These are phyloP conservation scores for Hoplodrina blanda DNA, from an alignment of 2,888 invertebrate species.

Conservation along the genomic window DNA sequence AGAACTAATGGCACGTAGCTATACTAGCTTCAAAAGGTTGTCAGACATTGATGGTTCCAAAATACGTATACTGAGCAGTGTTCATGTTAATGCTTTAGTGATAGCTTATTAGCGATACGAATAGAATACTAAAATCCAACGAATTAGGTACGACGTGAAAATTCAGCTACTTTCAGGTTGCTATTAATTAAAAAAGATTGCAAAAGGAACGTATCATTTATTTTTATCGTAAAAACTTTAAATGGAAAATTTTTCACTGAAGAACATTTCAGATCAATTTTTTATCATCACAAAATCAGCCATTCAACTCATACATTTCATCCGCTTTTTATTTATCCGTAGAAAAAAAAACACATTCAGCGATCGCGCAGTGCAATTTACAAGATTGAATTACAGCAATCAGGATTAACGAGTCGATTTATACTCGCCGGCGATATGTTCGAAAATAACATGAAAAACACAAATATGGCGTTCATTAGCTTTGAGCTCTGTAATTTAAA, in stretches of 20 bases:
- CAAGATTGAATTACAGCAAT: slow-evolving; percentile 67
- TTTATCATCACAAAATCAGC: slow-evolving; percentile 36
- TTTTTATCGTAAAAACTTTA: slow-evolving; percentile 22
- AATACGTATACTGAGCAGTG: background rate
- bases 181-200: slow-evolving; percentile 2
- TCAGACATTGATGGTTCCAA: slow-evolving; percentile 37
- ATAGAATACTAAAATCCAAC: slow-evolving; percentile 3
- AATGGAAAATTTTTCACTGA: slow-evolving; percentile 2
- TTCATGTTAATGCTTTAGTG: background rate
- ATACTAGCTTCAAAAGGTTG: slow-evolving; percentile 21
- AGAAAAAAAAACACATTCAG: slow-evolving; percentile 50
- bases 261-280: slow-evolving; percentile 43
- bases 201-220: slow-evolving; percentile 10
- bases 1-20: slow-evolving; percentile 3
- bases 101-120: slow-evolving; percentile 6
- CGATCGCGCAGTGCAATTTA: slow-evolving; percentile 61
- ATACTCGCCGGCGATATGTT: slow-evolving; percentile 48
- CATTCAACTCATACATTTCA: slow-evolving; percentile 43
- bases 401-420: slow-evolving; percentile 66
- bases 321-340: slow-evolving; percentile 50
- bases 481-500: slow-evolving; percentile 66
- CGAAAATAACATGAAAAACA: slow-evolving; percentile 56
- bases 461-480: slow-evolving; percentile 66
- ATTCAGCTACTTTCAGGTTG: background rate
- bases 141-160: background rate